Evolutionary conservation across 2,797 vertebrate species (phyloP).

Genomic region (Hydrophis major): DNA sequence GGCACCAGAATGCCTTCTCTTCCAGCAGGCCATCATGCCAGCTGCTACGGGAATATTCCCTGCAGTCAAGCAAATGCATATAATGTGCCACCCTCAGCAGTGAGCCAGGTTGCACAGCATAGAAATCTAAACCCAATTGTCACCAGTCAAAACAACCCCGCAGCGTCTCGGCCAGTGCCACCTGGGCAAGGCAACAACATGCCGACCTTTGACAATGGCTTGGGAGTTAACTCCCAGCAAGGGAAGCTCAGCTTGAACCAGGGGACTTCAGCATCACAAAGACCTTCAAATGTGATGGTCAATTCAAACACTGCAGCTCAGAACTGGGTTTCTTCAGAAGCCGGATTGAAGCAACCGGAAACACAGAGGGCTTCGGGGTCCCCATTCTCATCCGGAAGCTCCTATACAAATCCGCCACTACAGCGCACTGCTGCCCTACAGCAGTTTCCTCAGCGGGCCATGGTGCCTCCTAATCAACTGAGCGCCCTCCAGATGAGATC

Average conservation of each 20-base stretch:
- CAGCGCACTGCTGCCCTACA: constrained; percentile 76
- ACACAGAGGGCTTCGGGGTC: constrained; percentile 68
- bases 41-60: constrained; percentile 76
- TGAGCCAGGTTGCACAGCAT: constrained; percentile 79
- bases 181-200: constrained; percentile 65
- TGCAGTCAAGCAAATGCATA: constrained; percentile 75
- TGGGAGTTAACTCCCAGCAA: constrained; percentile 73
- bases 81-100: constrained; percentile 67
- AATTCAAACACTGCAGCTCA: constrained; percentile 63
- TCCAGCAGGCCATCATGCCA: constrained; percentile 70
- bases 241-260: constrained; percentile 75
- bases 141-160: constrained; percentile 76
- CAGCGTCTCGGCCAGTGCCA: constrained; percentile 75
- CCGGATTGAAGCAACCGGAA: constrained; percentile 75
- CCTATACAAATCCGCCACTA: constrained; percentile 76
- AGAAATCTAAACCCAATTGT: constrained; percentile 78
- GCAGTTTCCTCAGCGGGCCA: constrained; percentile 79
- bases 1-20: constrained; percentile 78
- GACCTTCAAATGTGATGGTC: constrained; percentile 76
- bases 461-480: constrained; percentile 82
- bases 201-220: constrained; percentile 73
- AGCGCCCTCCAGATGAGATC: constrained; percentile 81
- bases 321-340: constrained; percentile 78
- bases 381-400: constrained; percentile 73
- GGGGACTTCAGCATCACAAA: constrained; percentile 69